These are phyloP conservation scores for Nyctibius bracteatus DNA, from an alignment of 2,113 vertebrate genomes.

Conservation along the genomic window DNA sequence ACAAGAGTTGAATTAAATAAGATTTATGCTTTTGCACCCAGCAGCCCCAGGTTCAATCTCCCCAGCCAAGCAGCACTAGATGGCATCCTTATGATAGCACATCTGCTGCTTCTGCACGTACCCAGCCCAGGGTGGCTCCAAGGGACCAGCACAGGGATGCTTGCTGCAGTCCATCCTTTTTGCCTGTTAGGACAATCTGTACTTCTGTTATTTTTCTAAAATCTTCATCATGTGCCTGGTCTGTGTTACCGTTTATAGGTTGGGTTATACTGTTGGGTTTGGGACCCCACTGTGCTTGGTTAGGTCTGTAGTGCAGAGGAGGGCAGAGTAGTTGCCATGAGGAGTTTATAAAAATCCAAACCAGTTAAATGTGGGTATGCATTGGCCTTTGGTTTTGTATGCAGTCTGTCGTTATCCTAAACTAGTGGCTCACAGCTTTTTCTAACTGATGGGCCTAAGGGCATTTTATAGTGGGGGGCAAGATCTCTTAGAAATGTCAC, in stretches of 20 bases:
- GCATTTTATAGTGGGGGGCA: background rate
- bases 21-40: background rate
- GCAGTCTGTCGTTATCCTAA: background rate
- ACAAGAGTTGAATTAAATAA: background rate
- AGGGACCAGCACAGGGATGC: background rate
- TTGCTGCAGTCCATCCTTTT: background rate
- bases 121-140: background rate
- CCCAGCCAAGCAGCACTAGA: background rate
- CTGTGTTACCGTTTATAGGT: background rate
- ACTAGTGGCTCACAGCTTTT: background rate
- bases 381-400: background rate
- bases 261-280: background rate
- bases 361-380: background rate
- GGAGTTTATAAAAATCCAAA: background rate
- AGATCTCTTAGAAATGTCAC: background rate
- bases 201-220: background rate
- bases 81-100: background rate
- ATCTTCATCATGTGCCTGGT: fast-evolving
- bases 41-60: background rate
- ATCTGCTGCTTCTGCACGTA: background rate
- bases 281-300: background rate
- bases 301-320: background rate
- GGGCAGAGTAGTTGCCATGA: background rate
- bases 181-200: background rate
- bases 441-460: background rate